These are phyloP conservation scores for Excalfactoria chinensis DNA, from an alignment of 2,113 vertebrate genomes.

Conservation along the genomic window DNA sequence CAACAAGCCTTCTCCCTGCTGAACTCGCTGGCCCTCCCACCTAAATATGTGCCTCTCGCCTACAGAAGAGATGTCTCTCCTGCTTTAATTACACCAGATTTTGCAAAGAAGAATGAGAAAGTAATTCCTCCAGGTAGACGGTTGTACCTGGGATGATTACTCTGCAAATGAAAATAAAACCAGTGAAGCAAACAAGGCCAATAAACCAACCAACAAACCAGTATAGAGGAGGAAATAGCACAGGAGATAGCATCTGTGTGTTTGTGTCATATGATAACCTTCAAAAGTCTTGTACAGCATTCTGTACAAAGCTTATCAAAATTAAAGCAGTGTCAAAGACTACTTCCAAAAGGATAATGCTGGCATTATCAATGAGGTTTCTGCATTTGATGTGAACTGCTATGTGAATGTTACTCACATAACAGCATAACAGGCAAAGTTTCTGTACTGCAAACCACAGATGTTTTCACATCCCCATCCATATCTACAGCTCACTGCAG, in stretches of 20 bases:
- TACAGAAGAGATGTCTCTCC: not conserved
- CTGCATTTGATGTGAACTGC: not conserved
- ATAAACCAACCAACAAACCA: not conserved
- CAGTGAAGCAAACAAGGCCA: not conserved
- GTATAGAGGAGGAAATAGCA: not conserved
- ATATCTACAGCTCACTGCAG: not conserved
- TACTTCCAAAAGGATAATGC: not conserved
- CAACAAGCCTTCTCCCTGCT: not conserved
- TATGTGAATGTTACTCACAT: not conserved
- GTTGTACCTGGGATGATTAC: not conserved
- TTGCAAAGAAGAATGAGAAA: not conserved
- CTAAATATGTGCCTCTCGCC: not conserved
- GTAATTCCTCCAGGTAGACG: not conserved
- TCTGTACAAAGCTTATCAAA: not conserved
- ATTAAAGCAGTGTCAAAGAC: not conserved
- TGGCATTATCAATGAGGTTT: not conserved
- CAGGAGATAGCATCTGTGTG: not conserved
- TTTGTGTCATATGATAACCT: not conserved
- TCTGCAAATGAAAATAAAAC: not conserved
- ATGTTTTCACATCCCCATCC: fast-evolving
- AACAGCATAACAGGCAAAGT: not conserved
- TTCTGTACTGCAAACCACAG: constrained; percentile 1
- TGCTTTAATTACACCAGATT: not conserved
- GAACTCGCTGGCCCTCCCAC: not conserved
- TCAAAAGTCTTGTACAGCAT: not conserved